Conservation (phyloP, 2,888 invertebrate species). For the Pristionchus arcanus region DNA sequence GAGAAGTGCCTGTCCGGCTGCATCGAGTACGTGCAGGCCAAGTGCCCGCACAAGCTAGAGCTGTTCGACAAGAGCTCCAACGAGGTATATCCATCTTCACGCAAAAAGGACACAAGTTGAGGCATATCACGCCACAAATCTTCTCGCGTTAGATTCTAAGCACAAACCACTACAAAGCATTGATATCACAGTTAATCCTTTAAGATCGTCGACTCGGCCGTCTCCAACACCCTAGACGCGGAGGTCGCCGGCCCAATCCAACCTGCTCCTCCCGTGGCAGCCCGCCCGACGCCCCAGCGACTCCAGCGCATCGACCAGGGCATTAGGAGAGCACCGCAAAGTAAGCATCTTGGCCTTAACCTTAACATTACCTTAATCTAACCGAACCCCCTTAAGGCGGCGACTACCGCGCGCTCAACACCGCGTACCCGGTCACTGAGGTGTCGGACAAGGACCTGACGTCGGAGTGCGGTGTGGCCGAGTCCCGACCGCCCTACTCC, state of each 20-base stretch:
- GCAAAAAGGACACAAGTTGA: no score
- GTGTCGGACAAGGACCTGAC: conserved; percentile 73
- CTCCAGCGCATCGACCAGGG: conserved; percentile 56
- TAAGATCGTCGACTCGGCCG: not conserved
- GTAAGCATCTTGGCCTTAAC: not conserved
- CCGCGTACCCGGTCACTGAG: conserved; percentile 74
- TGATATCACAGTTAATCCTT: not conserved
- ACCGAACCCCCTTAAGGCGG: conserved; percentile 66
- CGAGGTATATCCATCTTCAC: not conserved
- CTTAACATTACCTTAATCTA: conserved; percentile 46
- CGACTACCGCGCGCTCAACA: conserved; percentile 69
- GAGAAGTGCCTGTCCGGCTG: conserved; percentile 77
- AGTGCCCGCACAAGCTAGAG: conserved; percentile 75
- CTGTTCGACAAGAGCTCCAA: conserved; percentile 70
- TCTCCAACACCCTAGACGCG: conserved; percentile 1
- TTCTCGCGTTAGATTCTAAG: no score
- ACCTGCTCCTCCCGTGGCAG: not conserved
- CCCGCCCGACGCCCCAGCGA: not conserved
- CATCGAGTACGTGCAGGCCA: conserved; percentile 73
- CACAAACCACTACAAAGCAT: no score
- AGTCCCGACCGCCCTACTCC: conserved; percentile 72
- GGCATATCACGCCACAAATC: no score
- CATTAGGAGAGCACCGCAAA: conserved; percentile 52
- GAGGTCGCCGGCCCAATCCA: not conserved
- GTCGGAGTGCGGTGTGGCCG: conserved; percentile 72